Evolutionary conservation across 2,797 vertebrate species (phyloP).

Genomic region (Avahi laniger): DNA sequence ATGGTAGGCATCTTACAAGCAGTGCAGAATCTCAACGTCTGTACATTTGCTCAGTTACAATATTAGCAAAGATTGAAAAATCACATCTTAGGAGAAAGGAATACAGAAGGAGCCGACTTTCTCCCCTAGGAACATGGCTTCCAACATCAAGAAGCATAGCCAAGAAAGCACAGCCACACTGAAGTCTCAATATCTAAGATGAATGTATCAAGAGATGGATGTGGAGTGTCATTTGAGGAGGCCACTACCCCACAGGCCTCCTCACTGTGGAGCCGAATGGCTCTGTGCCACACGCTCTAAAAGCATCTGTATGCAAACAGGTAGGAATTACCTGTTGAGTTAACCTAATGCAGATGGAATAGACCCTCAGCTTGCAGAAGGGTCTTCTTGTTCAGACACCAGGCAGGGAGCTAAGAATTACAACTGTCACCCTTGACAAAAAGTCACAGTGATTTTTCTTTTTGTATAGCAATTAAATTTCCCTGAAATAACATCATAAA

Average conservation of each 20-base stretch:
- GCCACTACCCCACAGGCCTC: background rate
- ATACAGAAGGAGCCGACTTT: background rate
- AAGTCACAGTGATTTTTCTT: constrained; percentile 54
- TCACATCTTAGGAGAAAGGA: background rate
- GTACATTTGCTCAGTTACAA: background rate
- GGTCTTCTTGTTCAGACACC: background rate
- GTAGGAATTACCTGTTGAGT: background rate
- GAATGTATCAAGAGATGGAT: background rate
- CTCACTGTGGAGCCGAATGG: background rate
- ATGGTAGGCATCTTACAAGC: constrained; percentile 49
- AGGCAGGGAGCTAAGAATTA: background rate
- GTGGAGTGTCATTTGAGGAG: background rate
- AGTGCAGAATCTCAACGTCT: constrained; percentile 36
- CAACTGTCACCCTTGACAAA: background rate
- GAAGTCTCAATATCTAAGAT: background rate
- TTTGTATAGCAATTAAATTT: background rate
- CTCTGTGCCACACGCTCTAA: background rate
- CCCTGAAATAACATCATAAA: background rate
- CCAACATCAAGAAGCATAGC: background rate
- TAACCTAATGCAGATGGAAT: background rate
- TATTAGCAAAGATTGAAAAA: constrained; percentile 55
- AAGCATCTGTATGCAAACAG: background rate
- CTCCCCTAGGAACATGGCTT: background rate
- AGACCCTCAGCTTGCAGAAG: background rate
- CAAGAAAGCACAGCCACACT: background rate